A percentile compares a stretch with the other conserved stretches of the same genome.
These are phyloP conservation scores for Thymelicus acteon DNA, from an alignment of 2,888 invertebrate species.

Conservation along the genomic window DNA sequence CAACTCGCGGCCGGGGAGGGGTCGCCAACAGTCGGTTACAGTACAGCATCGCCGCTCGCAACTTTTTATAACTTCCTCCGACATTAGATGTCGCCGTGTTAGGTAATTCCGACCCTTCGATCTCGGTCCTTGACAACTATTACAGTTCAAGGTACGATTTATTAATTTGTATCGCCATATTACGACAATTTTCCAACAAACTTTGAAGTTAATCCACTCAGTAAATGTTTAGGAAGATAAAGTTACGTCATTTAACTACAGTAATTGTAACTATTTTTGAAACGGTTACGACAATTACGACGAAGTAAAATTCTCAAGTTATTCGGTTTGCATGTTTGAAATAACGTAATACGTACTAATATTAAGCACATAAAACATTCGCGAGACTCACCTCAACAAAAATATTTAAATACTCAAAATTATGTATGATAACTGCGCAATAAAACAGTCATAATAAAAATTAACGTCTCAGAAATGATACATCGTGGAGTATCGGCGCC, in stretches of 20 bases:
- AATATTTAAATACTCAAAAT: conserved; percentile 45
- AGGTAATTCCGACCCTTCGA: conserved; percentile 46
- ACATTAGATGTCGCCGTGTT: conserved; percentile 51
- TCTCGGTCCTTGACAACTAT: conserved; percentile 6
- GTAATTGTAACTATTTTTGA: no score
- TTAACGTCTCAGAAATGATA: conserved; percentile 70
- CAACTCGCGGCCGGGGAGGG: conserved; percentile 51
- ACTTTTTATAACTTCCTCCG: conserved; percentile 63
- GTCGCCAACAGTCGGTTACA: conserved; percentile 53
- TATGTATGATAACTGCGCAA: conserved; percentile 52
- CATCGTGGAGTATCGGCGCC: conserved; percentile 60
- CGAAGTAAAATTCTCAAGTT: no score
- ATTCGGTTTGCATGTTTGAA: background rate
- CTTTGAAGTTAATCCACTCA: no score
- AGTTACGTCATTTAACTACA: no score
- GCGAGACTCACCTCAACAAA: conserved; percentile 4
- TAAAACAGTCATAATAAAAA: conserved; percentile 62
- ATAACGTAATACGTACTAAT: background rate
- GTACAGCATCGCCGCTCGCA: conserved; percentile 52
- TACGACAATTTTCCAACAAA: no score
- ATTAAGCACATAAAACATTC: conserved; percentile 32
- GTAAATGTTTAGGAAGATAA: no score
- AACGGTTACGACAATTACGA: no score
- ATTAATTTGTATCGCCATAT: no score
- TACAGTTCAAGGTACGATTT: no score